These are phyloP conservation scores for Ctenosaura bakeri DNA, from an alignment of 2,797 vertebrate species.

Conservation along the genomic window DNA sequence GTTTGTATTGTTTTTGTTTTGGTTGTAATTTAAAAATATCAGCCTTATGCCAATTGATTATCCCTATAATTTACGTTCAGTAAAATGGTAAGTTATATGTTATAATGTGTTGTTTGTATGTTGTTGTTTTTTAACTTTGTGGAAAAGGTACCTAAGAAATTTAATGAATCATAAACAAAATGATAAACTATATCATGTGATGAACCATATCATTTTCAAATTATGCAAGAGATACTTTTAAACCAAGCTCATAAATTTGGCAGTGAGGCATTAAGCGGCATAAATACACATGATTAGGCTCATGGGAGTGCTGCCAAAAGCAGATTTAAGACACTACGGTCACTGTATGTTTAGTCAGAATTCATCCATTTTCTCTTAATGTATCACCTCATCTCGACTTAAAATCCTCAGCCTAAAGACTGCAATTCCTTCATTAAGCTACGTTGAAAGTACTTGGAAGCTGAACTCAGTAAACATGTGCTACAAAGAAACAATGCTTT, in stretches of 20 bases:
- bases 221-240: not conserved
- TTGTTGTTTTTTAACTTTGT: too few relatives aligned
- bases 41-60: too few relatives aligned
- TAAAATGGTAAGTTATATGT: too few relatives aligned
- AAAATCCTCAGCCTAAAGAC: not conserved
- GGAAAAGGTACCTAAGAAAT: too few relatives aligned
- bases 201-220: not conserved
- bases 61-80: too few relatives aligned
- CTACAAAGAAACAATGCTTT: not conserved
- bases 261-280: not conserved
- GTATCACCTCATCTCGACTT: not conserved
- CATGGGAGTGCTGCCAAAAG: not conserved
- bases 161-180: too few relatives aligned
- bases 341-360: too few relatives aligned
- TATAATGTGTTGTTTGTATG: too few relatives aligned
- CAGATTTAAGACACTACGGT: not conserved
- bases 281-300: not conserved
- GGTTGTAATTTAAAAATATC: too few relatives aligned
- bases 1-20: too few relatives aligned
- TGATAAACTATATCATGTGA: too few relatives aligned
- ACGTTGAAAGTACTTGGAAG: not conserved
- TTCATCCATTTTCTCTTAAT: not conserved
- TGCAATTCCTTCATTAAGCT: too few relatives aligned
- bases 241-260: not conserved
- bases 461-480: not conserved